phyloP scores from a whole-genome alignment of 2,113 vertebrate species.

The Todiramphus saurophagus region DNA sequence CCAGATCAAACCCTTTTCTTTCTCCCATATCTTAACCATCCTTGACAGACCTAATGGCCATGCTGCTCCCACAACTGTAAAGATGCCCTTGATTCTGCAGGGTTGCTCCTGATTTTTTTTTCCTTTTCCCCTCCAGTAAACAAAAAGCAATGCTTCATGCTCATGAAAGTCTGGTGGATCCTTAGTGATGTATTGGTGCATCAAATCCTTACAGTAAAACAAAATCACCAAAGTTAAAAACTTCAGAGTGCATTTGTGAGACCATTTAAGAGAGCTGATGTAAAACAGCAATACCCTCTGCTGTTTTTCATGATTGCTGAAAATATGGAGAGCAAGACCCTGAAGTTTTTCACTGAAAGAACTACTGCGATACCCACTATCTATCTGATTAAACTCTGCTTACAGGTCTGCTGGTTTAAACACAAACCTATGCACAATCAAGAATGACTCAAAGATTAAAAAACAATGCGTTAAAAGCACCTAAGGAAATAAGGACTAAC shows the following conservation, averaged over 20 bases:
- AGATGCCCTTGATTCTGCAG: background rate
- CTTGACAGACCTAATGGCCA: background rate
- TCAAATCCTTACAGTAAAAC: background rate
- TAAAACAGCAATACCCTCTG: fast-evolving
- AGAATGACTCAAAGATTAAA: background rate
- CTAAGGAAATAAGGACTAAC: background rate
- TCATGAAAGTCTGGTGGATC: background rate
- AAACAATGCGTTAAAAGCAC: background rate
- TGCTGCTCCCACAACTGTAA: fast-evolving
- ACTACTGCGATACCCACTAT: background rate
- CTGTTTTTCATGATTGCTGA: background rate
- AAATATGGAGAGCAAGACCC: background rate
- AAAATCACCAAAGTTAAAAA: background rate
- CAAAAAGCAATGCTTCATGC: background rate
- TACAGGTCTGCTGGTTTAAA: background rate
- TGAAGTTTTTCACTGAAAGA: background rate
- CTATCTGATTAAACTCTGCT: background rate
- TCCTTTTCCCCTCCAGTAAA: fast-evolving
- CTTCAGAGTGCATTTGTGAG: background rate
- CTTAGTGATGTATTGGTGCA: fast-evolving
- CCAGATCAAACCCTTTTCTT: background rate
- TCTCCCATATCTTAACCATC: background rate
- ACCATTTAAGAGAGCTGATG: fast-evolving
- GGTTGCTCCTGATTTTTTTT: background rate
- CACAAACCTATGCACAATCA: background rate